Evolutionary conservation across 2,888 invertebrate species (phyloP), one percentile per base, ranked within the genome.

Genomic region (Hypomecis punctinalis): DNA sequence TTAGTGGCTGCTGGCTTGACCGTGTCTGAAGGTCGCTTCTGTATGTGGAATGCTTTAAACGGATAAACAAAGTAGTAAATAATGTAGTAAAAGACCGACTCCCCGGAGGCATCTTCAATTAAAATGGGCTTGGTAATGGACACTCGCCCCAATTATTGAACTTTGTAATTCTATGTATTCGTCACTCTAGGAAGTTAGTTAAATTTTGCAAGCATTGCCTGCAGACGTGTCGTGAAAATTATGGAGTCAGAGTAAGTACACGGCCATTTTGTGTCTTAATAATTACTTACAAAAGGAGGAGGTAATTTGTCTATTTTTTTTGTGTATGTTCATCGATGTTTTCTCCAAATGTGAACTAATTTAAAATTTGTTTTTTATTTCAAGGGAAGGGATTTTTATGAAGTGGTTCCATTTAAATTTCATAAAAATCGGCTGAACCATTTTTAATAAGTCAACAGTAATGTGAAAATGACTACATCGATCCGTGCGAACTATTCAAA

Each of bases 61-160:
- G 23, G 23, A 23, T 23, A 23, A 23, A 23, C 23, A 23, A 2
- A 23, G 23, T 23, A 23, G 23, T 37, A 37, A 37, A 52, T 33
- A 10, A 23, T 13, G 8, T 45, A 36, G 45, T 36, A 45, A 45
- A 45, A 11, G 8, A n/a, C 36, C 5, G 33, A 36, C 36, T 55
- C 55, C 46, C 45, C 6, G 5, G 35, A 6, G 55, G 13, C 36
- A 10, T 46, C 37, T 55, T 36, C 55, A 46, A 46, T 46, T 55
- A 54, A 46, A 45, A 55, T 6, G 36, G 55, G 45, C 11, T 46
- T 11, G 55, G 45, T 37, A 37, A 45, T 45, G 55, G 55, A 36
- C 46, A 46, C 55, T 55, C 46, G 37, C 10, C 55, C 55, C 46
- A 55, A 55, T 55, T 55, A 55, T 46, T 11, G 10, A 36, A 40